Percentiles rank a stretch among this genome's conserved stretches.
These are phyloP conservation scores for Platycnemis pennipes DNA, from an alignment of 2,888 invertebrate species.

Conservation along the genomic window DNA sequence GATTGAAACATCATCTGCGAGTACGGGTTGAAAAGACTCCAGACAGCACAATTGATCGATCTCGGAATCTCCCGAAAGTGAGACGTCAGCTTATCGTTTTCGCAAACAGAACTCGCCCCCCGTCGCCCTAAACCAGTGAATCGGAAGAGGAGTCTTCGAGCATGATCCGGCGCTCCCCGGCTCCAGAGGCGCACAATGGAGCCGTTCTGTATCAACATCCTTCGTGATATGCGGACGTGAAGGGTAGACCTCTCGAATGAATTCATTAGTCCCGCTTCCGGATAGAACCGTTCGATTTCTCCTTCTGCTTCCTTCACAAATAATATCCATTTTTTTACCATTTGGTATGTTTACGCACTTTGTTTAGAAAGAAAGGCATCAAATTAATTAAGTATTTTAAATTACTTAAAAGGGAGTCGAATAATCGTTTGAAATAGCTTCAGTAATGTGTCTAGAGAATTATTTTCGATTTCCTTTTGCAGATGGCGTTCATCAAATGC, in stretches of 20 bases:
- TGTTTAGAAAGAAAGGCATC: not conserved
- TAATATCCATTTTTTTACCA: not conserved
- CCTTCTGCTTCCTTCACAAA: not conserved
- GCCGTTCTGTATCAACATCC: not conserved
- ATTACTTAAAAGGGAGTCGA: not conserved
- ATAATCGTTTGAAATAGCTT: not conserved
- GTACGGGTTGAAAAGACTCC: constrained; percentile 1
- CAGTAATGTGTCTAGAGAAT: not conserved
- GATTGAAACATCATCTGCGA: not conserved
- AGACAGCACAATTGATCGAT: constrained; percentile 31
- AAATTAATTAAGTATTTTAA: not conserved
- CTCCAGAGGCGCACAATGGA: not conserved
- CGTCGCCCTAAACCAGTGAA: not conserved
- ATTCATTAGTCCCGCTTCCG: not conserved
- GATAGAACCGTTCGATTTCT: not conserved
- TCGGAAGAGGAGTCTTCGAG: not conserved
- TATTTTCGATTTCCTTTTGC: not conserved
- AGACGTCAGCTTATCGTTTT: constrained; percentile 31
- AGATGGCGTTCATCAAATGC: not conserved
- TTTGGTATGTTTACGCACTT: not conserved
- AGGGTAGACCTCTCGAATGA: not conserved
- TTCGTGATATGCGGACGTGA: not conserved
- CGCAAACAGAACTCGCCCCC: constrained; percentile 21
- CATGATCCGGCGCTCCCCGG: not conserved
- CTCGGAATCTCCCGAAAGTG: constrained; percentile 22